Evolutionary conservation across 1,140 invertebrate species (phyloP), one percentile per base, ranked within the genome.

Genomic region (Bombus affinis): DNA sequence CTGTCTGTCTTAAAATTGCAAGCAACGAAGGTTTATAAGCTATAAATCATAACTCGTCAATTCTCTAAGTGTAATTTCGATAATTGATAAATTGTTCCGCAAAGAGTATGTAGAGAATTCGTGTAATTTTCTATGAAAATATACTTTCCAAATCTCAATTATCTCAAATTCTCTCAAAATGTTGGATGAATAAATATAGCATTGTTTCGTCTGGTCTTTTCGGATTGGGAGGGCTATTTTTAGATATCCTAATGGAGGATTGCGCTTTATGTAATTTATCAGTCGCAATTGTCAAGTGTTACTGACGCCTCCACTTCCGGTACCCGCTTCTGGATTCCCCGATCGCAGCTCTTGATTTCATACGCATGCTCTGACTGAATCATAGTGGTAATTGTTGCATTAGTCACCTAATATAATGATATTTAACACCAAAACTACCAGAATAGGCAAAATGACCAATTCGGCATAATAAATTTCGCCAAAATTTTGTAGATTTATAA

Each of bases 241-340:
- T 74, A 72, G 70, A 53, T 12, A 32, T 12, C 35, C 66, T 44
- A 44, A 18, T 57, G n/a, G 35, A 47, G 42, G 44, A 81, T 85
- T 66, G 57, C 44, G 42, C 78, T 85, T 81, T 68, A 81, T 81
- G 78, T 85, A 85, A 85, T 85, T 85, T 66, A 66, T 85, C 78
- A 53, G 78, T 66, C 18, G 39, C 70, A 79, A 81, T 81, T 85
- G 83, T 74, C 59, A 57, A 74, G 59, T 39, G 83, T 85, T 73
- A 68, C 71, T 28, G 70, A 85, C 83, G 83, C 83, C 85, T 83
- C 59, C 79, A 70, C 73, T 83, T 82, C 85, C 85, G 72, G 71
- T 82, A 62, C 57, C 13, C 65, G 47, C 53, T 82, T 73, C 72
- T 71, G 65, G 47, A 75, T 86, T 68, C n/a, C 22, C 53, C 37